Evolutionary conservation across 2,888 invertebrate species (phyloP), one percentile per base, ranked within the genome.

Genomic region (Lamellibrachia satsuma): DNA sequence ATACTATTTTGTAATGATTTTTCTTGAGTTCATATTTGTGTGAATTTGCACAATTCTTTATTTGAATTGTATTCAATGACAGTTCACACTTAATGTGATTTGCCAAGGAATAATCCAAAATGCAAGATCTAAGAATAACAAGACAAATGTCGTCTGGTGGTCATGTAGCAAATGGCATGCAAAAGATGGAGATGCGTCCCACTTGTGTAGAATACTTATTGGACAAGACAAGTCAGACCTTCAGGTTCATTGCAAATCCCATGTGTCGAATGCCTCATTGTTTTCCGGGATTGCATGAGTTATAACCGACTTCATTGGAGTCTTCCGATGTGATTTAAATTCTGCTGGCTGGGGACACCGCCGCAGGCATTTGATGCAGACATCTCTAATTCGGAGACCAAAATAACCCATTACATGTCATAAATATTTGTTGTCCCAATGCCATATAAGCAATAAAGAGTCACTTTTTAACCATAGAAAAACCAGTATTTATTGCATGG

Each of bases 231-330:
- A 75, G 2, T 75, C 75, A 75, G 75, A 75, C 15, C 75, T 75
- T 15, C 75, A 75, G 22, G 75, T 75, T 75, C 75, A 75, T 75
- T 75, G 75, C 75, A 75, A 75, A 75, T 75, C 75, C 75, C 75
- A 75, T 75, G 75, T n/a, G 75, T 75, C 75, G 75, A 75, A 75
- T 75, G 75, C n/a, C 75, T 75, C 75, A 75, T 75, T 75, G 75
- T 75, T 75, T 75, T 15, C n/a, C 22, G 22, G 22, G 75, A 75
- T 75, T 75, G 75, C 75, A 75, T 75, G 75, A 75, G 75, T 75
- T 75, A 75, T 75, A 75, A 75, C 75, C 75, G 75, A 75, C 15
- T 75, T 22, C 75, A 75, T 75, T 75, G 6, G 75, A 75, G 75
- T 15, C 75, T 75, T 75, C 75, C 75, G 75, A 75, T 75, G 75